Evolutionary conservation across 2,797 vertebrate species (phyloP).

Genomic region (Capromys pilorides): DNA sequence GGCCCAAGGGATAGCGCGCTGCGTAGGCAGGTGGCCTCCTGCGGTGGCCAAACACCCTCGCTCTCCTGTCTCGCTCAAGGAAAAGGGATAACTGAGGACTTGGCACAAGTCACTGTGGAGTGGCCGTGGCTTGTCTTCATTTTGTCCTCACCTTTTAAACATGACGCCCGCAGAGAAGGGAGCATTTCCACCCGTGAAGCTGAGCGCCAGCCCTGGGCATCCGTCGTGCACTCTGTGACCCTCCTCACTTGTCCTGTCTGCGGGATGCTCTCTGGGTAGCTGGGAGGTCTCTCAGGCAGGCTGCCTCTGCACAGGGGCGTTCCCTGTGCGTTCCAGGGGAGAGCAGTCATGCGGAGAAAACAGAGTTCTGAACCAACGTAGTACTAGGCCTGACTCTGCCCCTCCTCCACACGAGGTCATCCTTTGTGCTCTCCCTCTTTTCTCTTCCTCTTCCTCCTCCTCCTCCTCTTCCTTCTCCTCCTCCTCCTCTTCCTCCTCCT

Average conservation of each 20-base stretch:
- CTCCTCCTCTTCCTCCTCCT: too few relatives aligned
- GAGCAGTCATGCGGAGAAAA: not conserved
- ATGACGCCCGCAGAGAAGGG: not conserved
- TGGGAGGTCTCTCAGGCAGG: not conserved
- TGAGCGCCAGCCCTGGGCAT: not conserved
- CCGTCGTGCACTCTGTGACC: not conserved
- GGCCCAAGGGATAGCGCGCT: constrained; percentile 48
- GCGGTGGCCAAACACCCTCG: not conserved
- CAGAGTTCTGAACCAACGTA: not conserved
- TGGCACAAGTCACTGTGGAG: not conserved
- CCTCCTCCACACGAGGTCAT: not conserved
- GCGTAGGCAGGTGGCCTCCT: constrained; percentile 55
- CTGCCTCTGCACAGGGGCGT: not conserved
- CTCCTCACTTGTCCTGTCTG: not conserved
- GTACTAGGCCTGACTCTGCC: not conserved
- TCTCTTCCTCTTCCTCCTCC: too few relatives aligned
- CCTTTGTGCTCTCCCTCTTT: not conserved
- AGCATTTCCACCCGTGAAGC: not conserved
- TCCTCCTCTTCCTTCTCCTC: too few relatives aligned
- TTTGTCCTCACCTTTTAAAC: constrained; percentile 68
- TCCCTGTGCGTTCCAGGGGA: not conserved
- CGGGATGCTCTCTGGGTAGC: not conserved
- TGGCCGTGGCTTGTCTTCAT: not conserved
- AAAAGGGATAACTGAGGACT: not conserved
- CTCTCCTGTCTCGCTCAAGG: constrained; percentile 23